Base-by-base conservation (phyloP, 37 sponge, comb jelly and placozoan species). In the Tethya wilhelma region DNA sequence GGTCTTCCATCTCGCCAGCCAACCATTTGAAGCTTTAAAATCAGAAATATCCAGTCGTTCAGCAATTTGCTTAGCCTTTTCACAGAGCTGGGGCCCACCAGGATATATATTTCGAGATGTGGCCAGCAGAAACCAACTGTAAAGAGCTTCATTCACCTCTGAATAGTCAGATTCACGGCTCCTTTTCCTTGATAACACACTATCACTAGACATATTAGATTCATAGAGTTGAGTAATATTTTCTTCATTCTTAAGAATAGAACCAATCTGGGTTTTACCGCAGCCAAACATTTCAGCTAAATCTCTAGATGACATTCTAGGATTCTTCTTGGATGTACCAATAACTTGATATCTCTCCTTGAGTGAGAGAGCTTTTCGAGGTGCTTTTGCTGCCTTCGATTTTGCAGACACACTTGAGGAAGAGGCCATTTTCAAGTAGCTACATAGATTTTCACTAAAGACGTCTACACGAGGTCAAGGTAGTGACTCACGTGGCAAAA, bases 51-150 rank as follows among this genome's bases (percentile, higher is more conserved):
- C 60, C 34, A 90, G 57, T 30, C 60, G 38, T 12, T 22, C 77
- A 63, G 80, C 73, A 71, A 90, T 90, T 73, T 80, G 70, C 43
- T 80, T 90, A 38, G 82, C 90, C 57, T 90, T 79, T 36, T 59
- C 90, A 59, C 28, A 40, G 22, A 79, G 56, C 33, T 69, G 49
- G 8, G 82, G 77, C 20, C 87, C 80, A 56, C 28, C 67, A 55
- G 87, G 79, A 62, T 86, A 79, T 45, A 79, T 69, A 67, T 87
- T 79, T 12, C 72, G 71, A 22, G 76, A 74, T 8, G 41, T 26
- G 25, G 81, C 80, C 38, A 87, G 2, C 8, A 46, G 9, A 29
- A 64, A 69, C 78, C 86, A 77, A 5, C 36, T 30, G 44, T 78
- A 55, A 56, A 86, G 53, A 44, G 66, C 73, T 44, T 86, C 72